Base-by-base conservation (phyloP, 2,888 invertebrate species). In the Pegoplata infirma region DNA sequence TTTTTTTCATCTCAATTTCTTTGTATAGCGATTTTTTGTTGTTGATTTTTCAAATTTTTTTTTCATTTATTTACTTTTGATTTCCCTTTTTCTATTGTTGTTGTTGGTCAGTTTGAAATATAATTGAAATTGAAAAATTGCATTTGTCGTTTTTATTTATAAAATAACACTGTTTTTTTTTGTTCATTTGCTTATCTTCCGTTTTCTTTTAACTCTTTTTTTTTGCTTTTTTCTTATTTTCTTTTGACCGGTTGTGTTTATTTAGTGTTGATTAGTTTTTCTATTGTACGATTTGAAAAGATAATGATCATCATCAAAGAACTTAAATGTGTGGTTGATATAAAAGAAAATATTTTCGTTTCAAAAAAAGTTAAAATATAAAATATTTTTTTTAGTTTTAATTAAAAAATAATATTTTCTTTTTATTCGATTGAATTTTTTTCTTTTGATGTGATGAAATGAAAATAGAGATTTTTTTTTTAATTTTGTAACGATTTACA, bases 51-150 rank as follows among this genome's bases (percentile, higher is more conserved):
- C n/a, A 17, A 40, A 40, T 40, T 4, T 40, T 14, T 40, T 14
- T 40, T n/a, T n/a, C n/a, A n/a, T 64, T 74, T 55, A 47, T 74
- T 67, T 61, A 74, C 67, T 68, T 66, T 71, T 66, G 23, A 71
- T 76, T 51, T 76, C 51, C 44, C 32, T 58, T 25, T n/a, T n/a
- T n/a, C n/a, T n/a, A n/a, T n/a, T 63, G 49, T 36, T 71, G 23
- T 58, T 76, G 44, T 66, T 10, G 36, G 44, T 32, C 44, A 64
- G 21, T 23, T 51, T 44, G 17, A n/a, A 66, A 28, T 51, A 49
- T 28, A 73, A 23, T 73, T 59, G 8, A 64, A 64, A 49, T 64
- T 47, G n/a, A 64, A 56, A 68, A 56, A 63, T 55, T 75, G 63
- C 68, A 75, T 23, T 68, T 49, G 19, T n/a, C 12, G 14, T n/a